Evolutionary conservation across 2,888 invertebrate genomes (phyloP).

Genomic region (Drosophila flavopinicola): DNA sequence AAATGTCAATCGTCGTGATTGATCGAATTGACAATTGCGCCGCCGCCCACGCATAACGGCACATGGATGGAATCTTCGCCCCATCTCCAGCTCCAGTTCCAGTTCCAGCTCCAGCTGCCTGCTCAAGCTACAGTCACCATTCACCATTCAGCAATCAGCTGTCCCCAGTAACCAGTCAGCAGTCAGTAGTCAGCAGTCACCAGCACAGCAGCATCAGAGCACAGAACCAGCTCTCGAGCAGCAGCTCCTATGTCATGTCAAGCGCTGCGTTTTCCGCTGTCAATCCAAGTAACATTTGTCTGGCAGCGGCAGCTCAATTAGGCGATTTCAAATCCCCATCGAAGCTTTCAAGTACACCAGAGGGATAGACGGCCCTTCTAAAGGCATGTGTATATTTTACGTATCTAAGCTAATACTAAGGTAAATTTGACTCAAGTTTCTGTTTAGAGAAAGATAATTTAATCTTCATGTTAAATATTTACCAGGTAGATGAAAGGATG

Average conservation of each 20-base stretch:
- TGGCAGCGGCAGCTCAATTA: constrained; percentile 68
- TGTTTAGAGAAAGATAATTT: too few relatives aligned
- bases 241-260: constrained; percentile 58
- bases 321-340: constrained; percentile 36
- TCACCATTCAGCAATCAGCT: not conserved
- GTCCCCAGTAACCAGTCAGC: constrained; percentile 11
- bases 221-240: constrained; percentile 5
- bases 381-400: not conserved
- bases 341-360: constrained; percentile 9
- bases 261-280: constrained; percentile 61
- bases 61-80: constrained; percentile 16
- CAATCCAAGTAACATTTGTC: constrained; percentile 66
- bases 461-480: too few relatives aligned
- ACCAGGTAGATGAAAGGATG: too few relatives aligned
- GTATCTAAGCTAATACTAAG: too few relatives aligned
- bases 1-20: constrained; percentile 72
- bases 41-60: constrained; percentile 41
- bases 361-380: not conserved
- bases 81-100: too few relatives aligned
- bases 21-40: constrained; percentile 74
- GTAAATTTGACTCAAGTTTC: too few relatives aligned
- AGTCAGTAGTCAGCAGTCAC: constrained; percentile 16
- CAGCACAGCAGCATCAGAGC: too few relatives aligned
- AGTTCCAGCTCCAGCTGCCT: too few relatives aligned
- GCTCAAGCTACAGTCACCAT: constrained; percentile 18